These are phyloP conservation scores for Neoarius graeffei DNA, from an alignment of 2,113 vertebrate species.

Conservation along the genomic window DNA sequence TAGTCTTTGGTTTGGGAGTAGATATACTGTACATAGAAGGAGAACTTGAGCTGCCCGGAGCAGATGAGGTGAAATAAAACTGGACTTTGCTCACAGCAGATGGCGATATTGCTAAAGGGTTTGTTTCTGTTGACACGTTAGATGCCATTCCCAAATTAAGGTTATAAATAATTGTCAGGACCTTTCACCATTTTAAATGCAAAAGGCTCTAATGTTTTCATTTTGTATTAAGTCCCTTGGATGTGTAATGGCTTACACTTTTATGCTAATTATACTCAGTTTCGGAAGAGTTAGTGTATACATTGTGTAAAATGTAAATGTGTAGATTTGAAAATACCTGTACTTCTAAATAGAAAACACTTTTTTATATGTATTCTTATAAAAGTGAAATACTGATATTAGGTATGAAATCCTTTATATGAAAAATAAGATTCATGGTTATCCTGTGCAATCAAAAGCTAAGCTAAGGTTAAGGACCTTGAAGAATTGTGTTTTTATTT, in stretches of 20 bases:
- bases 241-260: neutral
- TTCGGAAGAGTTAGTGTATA: neutral
- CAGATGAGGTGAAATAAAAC: neutral
- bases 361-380: no score
- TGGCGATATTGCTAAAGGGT: conserved; percentile 35
- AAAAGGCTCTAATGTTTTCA: neutral
- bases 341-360: neutral
- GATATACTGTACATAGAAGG: neutral
- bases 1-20: neutral
- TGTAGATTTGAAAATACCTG: neutral
- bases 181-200: neutral
- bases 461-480: neutral
- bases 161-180: neutral
- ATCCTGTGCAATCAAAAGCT: neutral
- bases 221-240: no score
- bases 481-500: neutral
- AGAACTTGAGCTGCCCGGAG: neutral
- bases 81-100: conserved; percentile 26
- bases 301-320: neutral
- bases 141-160: neutral
- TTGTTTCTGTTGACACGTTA: neutral
- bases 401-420: neutral
- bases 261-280: neutral
- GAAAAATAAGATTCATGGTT: neutral
- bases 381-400: neutral